These are phyloP conservation scores for Prietella phreatophila DNA, from an alignment of 2,113 vertebrate genomes.

Conservation along the genomic window DNA sequence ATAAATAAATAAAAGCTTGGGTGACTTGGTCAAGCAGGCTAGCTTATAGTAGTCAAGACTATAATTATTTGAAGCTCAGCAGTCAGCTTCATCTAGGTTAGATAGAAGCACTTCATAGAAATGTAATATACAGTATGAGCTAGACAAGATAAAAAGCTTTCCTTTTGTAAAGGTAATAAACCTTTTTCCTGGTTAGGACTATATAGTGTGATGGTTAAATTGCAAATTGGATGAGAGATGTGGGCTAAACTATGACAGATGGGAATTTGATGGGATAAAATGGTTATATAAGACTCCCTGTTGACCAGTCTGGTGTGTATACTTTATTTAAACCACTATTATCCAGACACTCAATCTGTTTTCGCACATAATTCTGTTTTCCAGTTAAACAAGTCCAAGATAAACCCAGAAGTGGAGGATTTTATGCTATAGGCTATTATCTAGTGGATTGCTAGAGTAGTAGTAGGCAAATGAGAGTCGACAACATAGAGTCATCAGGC, in stretches of 20 bases:
- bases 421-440: neutral
- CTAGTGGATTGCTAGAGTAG: neutral
- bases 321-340: slow-evolving; percentile 5
- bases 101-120: slow-evolving; percentile 43
- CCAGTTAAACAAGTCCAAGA: neutral
- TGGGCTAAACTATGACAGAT: slow-evolving; percentile 51
- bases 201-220: slow-evolving; percentile 15
- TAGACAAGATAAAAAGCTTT: slow-evolving; percentile 36
- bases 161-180: slow-evolving; percentile 34
- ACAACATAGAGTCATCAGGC: neutral
- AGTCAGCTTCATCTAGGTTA: neutral
- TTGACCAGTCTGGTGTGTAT: neutral
- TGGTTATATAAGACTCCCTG: slow-evolving; percentile 35
- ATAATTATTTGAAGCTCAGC: slow-evolving; percentile 24
- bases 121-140: slow-evolving; percentile 28
- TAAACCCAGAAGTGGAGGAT: neutral
- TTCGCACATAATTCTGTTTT: neutral
- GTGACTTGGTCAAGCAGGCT: slow-evolving; percentile 44
- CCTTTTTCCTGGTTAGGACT: slow-evolving; percentile 30
- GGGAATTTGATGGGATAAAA: slow-evolving; percentile 43
- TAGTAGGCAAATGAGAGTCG: neutral
- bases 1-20: slow-evolving; percentile 29
- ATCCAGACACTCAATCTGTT: slow-evolving; percentile 9
- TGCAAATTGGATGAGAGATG: slow-evolving; percentile 42
- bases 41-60: slow-evolving; percentile 33